A percentile compares a stretch with the other conserved stretches of the same genome.
phyloP scores from a whole-genome alignment of 2,888 invertebrate species.

The Tenthredo mesomela region DNA sequence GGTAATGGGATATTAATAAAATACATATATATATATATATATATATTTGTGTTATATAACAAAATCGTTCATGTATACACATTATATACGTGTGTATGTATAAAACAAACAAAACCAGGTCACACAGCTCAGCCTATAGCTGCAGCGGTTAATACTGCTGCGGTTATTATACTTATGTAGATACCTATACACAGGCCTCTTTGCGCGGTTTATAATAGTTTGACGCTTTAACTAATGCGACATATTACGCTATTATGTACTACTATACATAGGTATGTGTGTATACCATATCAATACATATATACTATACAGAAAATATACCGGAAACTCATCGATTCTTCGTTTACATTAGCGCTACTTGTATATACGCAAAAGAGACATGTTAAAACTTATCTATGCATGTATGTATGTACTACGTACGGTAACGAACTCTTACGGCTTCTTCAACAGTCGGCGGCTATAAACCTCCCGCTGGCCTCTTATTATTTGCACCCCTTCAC shows the following conservation, averaged over 20 bases:
- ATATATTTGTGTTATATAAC: not conserved
- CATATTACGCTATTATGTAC: not conserved
- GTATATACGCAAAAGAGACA: not conserved
- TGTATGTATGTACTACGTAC: not conserved
- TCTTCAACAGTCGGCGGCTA: not conserved
- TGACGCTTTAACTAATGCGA: not conserved
- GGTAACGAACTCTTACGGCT: constrained; percentile 1
- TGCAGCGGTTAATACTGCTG: not conserved
- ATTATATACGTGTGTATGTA: not conserved
- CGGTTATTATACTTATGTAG: not conserved
- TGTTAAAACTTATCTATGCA: not conserved
- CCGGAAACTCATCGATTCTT: constrained; percentile 2
- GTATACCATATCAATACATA: not conserved
- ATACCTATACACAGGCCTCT: not conserved
- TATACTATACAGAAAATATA: not conserved
- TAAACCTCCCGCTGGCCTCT: constrained; percentile 3
- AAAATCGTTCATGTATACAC: not conserved
- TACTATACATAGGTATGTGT: not conserved
- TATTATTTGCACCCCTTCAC: not conserved
- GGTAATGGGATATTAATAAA: not conserved
- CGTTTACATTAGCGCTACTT: not conserved
- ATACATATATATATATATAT: too few relatives aligned
- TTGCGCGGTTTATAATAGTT: not conserved
- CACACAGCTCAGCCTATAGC: not conserved
- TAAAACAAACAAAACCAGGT: constrained; percentile 27